These are phyloP conservation scores for Heliocidaris tuberculata DNA, from an alignment of 35 echinoderm and acorn worm genomes.

Conservation along the genomic window DNA sequence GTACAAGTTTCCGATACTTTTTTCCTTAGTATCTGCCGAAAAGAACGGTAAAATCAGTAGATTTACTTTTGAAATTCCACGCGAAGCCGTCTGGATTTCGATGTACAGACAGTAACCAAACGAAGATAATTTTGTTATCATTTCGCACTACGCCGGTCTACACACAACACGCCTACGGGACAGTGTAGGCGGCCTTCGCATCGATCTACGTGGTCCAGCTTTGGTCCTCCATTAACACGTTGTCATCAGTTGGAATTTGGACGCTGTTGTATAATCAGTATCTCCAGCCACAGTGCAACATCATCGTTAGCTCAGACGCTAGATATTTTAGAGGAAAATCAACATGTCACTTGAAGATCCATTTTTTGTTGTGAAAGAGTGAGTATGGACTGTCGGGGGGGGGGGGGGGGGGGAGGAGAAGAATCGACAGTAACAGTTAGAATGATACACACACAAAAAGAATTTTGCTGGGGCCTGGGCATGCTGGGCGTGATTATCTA, in stretches of 20 bases:
- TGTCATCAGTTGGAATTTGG: no score
- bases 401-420: no score
- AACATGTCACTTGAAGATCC: conserved; percentile 94
- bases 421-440: no score
- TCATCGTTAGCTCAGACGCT: not conserved
- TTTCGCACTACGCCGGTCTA: not conserved
- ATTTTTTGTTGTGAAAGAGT: conserved; percentile 99
- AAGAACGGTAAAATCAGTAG: not conserved
- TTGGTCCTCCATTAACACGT: no score
- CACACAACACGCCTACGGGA: not conserved
- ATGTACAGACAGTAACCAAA: not conserved
- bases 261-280: no score
- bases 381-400: conserved; percentile 49
- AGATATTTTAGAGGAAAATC: not conserved
- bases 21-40: not conserved
- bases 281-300: no score
- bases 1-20: not conserved
- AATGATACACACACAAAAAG: no score
- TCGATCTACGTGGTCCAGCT: not conserved
- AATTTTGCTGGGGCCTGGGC: no score
- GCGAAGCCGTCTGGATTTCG: not conserved
- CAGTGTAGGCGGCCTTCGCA: not conserved
- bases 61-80: not conserved
- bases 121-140: not conserved
- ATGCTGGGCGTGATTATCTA: no score